Base-by-base conservation (phyloP, 92 coral and sea anemone species). In the Porites divaricata region DNA sequence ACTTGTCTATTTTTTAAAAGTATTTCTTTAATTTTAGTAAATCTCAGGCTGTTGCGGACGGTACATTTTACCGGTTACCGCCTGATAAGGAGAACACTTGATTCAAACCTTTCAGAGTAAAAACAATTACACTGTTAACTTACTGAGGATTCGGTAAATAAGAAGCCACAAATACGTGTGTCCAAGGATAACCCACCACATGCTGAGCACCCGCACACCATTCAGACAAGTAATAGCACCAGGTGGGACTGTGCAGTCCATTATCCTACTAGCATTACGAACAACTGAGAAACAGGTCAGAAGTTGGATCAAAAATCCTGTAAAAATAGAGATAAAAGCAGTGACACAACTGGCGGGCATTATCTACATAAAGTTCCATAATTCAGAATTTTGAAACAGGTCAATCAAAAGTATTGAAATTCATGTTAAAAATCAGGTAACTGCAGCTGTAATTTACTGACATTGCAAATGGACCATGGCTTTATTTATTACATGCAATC, bases 171-270 rank as follows among this genome's bases (percentile, higher is more conserved):
- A 66, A 17, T 78, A 92, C 12, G 93, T 90, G 83, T 92, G 95
- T 58, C 95, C 95, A 22, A 92, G 83, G 51, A 92, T 90, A 10
- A 92, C 89, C 95, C 95, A 92, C 75, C 85, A 90, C 95, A 92
- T 90, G 74, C 95, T 90, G 22, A 92, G 88, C 13, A 92, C 95
- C 51, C 95, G 86, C 23, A 89, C 73, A 22, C 95, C 95, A 71
- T 92, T 83, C 70, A 92, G 45, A 49, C 93, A 83, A 52, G 93
- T 89, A 50, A 92, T 92, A 17, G 87, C 85, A 25, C 72, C 74
- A 11, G 89, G 62, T 50, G 93, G 87, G 10, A 92, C 93, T 45
- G 79, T 68, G 16, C 91, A 90, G 83, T 85, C 87, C 90, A 93
- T 83, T 63, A 93, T 85, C 72, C 56, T 88, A 51, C 72, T 85